Evolutionary conservation across 2,113 vertebrate genomes (phyloP), one percentile per base, ranked within the genome.

Genomic region (Dasyurus viverrinus): DNA sequence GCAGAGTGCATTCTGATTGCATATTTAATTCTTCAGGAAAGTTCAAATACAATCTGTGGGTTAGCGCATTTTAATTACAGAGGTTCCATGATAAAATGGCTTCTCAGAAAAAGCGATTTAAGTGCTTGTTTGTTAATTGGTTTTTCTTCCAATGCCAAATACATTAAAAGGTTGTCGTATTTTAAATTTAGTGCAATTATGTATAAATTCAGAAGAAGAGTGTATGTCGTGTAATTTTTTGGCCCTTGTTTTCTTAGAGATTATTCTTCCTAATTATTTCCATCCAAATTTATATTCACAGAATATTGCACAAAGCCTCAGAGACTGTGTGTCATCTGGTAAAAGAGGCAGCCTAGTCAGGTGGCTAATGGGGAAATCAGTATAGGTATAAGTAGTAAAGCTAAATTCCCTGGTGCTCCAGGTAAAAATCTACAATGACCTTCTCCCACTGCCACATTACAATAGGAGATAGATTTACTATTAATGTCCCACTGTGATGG

Each of bases 221-320:
- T 90, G 54, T 10, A 53, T n/a, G 46, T 94, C 97, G 93, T 53
- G 92, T 93, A 94, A 97, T 92, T 95, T 60, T 95, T 96, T 96
- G 92, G 97, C 54, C 89, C 50, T 54, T 48, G 76, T 97, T 97
- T 96, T 92, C 92, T 91, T 91, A 94, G 89, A 89, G 93, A 27
- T 95, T 92, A 94, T 94, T 97, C 95, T 96, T 91, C 30, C 55
- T 50, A 98, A 97, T 42, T 94, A 94, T 97, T 98, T 97, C 95
- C 60, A 42, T 95, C 60, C 90, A 96, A 95, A 94, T 94, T 89
- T 93, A 90, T 96, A 95, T 89, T 89, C 92, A 76, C 57, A 46
- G 42, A 36, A 91, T 89, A 50, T 36, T 90, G 52, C 24, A 50
- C 89, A 89, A 95, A 97, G 89, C 53, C 93, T 76, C 53, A 55